phyloP scores from a whole-genome alignment of 2,888 invertebrate genomes.

The Hydriomena furcata region DNA sequence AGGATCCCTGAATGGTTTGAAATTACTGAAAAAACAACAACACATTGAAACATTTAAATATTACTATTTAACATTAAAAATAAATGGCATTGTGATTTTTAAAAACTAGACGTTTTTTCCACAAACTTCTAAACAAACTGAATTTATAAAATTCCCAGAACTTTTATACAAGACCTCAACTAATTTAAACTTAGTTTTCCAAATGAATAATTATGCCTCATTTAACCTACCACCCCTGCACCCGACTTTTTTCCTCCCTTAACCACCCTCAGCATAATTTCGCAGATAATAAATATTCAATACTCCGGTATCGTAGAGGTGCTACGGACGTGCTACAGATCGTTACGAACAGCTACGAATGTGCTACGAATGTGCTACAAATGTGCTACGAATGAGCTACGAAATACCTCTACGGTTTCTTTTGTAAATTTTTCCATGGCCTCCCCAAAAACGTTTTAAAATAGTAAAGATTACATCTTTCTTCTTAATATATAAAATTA shows the following conservation, averaged over 20 bases:
- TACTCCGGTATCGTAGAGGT: constrained; percentile 7
- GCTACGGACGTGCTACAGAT: constrained; percentile 5
- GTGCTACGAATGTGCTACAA: background rate
- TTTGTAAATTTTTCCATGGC: no score
- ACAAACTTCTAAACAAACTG: background rate
- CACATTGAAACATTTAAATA: no score
- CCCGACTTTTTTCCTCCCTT: background rate
- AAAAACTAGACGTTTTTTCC: no score
- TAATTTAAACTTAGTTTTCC: background rate
- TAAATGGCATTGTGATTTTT: no score
- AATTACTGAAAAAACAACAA: background rate
- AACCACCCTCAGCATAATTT: constrained; percentile 1
- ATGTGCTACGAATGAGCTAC: no score
- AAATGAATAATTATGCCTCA: background rate
- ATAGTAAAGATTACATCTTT: no score
- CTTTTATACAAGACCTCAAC: background rate
- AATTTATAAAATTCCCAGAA: background rate
- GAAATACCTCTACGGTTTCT: constrained; percentile 2
- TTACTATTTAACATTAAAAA: no score
- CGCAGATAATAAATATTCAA: constrained; percentile 12
- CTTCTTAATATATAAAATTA: no score
- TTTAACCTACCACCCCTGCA: background rate
- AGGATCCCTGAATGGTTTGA: no score
- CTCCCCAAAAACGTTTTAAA: no score
- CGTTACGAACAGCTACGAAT: constrained; percentile 2